Conservation (phyloP, 2,113 vertebrate species). For the Prochilodus magdalenae region DNA sequence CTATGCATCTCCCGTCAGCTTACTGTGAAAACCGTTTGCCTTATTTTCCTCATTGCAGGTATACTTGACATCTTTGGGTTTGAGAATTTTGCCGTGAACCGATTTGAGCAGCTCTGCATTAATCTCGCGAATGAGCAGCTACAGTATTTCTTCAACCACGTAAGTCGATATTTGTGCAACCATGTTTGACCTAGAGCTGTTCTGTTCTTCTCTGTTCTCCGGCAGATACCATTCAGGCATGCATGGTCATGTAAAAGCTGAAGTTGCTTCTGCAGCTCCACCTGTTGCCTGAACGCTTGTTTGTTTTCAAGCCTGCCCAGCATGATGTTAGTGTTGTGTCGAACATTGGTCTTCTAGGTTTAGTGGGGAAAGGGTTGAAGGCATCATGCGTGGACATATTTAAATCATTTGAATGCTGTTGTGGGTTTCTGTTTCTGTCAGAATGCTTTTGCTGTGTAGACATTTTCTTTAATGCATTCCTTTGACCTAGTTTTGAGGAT, state of each 20-base stretch:
- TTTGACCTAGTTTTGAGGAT: background rate
- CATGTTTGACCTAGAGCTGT: background rate
- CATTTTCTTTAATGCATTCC: background rate
- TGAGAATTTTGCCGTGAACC: slow-evolving; percentile 81
- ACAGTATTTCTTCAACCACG: slow-evolving; percentile 82
- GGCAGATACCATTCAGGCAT: background rate
- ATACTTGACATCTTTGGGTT: slow-evolving; percentile 84
- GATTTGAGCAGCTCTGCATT: slow-evolving; percentile 82
- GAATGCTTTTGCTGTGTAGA: background rate
- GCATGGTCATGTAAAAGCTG: background rate
- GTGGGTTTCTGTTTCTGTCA: background rate
- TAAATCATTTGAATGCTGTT: background rate
- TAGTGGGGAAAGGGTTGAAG: background rate
- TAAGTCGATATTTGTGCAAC: slow-evolving; percentile 59
- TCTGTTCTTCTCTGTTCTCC: background rate
- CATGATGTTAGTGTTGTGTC: background rate
- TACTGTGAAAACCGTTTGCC: background rate
- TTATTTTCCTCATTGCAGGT: slow-evolving; percentile 61
- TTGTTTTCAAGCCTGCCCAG: no score
- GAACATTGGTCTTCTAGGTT: background rate
- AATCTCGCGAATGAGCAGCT: slow-evolving; percentile 83
- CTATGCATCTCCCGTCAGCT: no score
- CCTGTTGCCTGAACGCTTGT: background rate
- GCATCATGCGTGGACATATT: background rate
- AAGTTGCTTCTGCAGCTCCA: background rate